phyloP scores from a whole-genome alignment of 2,113 vertebrate genomes.

The Sarotherodon lohbergeri region DNA sequence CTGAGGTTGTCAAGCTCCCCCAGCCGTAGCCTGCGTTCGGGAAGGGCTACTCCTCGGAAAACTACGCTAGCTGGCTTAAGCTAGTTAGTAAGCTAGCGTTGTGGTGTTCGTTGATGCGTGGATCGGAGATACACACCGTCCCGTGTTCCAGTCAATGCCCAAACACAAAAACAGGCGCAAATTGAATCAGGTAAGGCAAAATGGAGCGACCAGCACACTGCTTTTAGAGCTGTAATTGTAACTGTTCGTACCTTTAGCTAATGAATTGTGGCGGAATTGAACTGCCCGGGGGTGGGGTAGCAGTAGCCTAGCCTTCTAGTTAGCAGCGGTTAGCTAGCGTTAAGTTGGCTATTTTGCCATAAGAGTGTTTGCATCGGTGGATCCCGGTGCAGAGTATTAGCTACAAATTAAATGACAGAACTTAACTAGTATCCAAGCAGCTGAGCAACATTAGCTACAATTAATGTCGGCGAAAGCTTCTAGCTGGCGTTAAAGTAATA shows the following conservation, averaged over 20 bases:
- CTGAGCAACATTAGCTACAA: background rate
- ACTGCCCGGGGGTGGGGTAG: constrained; percentile 64
- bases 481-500: background rate
- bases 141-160: constrained; percentile 75
- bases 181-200: constrained; percentile 68
- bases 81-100: constrained; percentile 69
- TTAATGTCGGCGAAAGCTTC: background rate
- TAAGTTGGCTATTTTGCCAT: constrained; percentile 8
- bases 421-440: background rate
- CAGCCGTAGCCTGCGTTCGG: constrained; percentile 62
- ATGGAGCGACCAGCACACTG: background rate
- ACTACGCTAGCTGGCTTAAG: constrained; percentile 66
- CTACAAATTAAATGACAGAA: background rate
- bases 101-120: constrained; percentile 74
- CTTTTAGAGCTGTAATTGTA: background rate
- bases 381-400: background rate
- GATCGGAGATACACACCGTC: constrained; percentile 61
- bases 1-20: constrained; percentile 57
- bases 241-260: background rate
- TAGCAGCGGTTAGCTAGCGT: constrained; percentile 27
- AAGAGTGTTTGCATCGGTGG: background rate
- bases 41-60: constrained; percentile 71
- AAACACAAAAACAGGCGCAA: constrained; percentile 65
- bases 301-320: constrained; percentile 22
- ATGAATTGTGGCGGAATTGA: constrained; percentile 32